These are phyloP conservation scores for Matsumyia berberina DNA, from an alignment of 2,888 invertebrate genomes.

Conservation along the genomic window DNA sequence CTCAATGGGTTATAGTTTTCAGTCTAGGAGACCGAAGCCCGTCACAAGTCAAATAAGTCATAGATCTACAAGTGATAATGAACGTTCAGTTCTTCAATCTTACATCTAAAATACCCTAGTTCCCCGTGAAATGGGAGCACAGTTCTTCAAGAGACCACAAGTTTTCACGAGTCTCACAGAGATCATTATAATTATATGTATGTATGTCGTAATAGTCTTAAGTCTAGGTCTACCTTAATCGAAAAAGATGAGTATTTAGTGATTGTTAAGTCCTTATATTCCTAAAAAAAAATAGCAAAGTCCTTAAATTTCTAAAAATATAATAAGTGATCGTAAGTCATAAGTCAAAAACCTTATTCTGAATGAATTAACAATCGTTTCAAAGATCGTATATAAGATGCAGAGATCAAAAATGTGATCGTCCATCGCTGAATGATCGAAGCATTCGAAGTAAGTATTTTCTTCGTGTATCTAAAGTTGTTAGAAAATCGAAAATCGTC, in stretches of 20 bases:
- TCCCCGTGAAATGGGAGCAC: neutral
- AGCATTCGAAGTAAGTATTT: neutral
- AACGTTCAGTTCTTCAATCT: conserved; percentile 13
- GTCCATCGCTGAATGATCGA: conserved; percentile 14
- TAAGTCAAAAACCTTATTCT: conserved; percentile 13
- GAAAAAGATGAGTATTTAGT: neutral
- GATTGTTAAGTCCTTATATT: conserved; percentile 19
- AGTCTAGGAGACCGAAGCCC: too few species aligned
- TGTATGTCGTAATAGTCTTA: conserved; percentile 4
- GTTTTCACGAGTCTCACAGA: neutral
- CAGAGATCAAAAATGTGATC: conserved; percentile 34
- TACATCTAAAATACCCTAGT: conserved; percentile 15
- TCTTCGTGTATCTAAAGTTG: neutral
- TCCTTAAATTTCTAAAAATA: too few species aligned
- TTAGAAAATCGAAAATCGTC: too few species aligned
- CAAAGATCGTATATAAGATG: neutral
- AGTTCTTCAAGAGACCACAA: neutral
- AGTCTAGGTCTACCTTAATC: conserved; percentile 22
- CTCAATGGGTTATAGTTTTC: too few species aligned
- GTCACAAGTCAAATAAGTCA: neutral
- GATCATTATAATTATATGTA: neutral
- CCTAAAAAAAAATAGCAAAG: too few species aligned
- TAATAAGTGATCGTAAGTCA: neutral
- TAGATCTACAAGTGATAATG: neutral
- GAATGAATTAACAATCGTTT: neutral